Base-by-base conservation (phyloP, 2,888 invertebrate genomes). In the Bombylius major region DNA sequence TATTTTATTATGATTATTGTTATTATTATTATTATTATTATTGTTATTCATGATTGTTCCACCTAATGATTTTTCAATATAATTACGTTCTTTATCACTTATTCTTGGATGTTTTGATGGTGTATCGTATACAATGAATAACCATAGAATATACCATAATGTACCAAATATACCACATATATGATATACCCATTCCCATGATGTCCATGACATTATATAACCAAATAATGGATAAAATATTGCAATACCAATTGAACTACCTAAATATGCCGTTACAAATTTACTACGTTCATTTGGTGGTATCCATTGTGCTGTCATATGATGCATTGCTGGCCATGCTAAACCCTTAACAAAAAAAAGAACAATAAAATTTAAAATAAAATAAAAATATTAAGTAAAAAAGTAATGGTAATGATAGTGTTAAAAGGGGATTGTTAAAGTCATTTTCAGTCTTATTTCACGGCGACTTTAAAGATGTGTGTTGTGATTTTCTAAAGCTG, bases 281-380 rank as follows among this genome's bases (percentile, higher is more conserved):
- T 82, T 83, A 64, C 87, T 84, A 55, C 89, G 78, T 68, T 91
- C 90, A 60, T 85, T 78, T 0, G 86, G 85, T 13, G 89, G 89
- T 53, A 89, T 87, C 90, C 90, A 90, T 63, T 82, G 80, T 0
- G 87, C 86, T 60, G 87, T 84, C 76, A 90, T 77, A 33, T 83
- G 77, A 68, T 89, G 86, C 85, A 88, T 86, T 4, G 86, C 80
- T 4, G 89, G 89, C 81, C 86, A 88, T 5, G 81, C 76, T 33
- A 83, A 77, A 5, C 83, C 83, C 82, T 83, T 57, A 14, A 33
- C 79, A 56, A 54, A 66, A 61, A 50, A 54, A 53, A 45, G 11
- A 23, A 33, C 39, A 55, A 42, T 47, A 9, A 42, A 36, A 42
- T 39, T 47, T 9, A 47, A 14, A 23, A 2, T 23, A 2, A 23